Base-by-base conservation (phyloP, 2,888 invertebrate species). In the Philonicus albiceps region DNA sequence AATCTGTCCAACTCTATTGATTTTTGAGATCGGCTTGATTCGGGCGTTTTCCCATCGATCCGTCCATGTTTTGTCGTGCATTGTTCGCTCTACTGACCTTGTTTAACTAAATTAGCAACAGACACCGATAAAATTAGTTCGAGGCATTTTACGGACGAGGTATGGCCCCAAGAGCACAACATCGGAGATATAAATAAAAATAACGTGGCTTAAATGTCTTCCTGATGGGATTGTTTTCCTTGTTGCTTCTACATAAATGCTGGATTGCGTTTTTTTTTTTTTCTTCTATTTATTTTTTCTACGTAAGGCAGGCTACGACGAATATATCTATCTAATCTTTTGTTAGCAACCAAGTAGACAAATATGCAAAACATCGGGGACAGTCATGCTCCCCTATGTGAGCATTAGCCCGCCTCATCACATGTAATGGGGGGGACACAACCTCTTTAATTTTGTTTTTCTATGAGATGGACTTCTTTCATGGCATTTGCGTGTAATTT, bases 61-160 rank as follows among this genome's bases (percentile, higher is more conserved):
- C 74, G 34, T 37, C 30, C 74, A 74, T 37, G n/a, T 31, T 37
- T 34, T 84, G 73, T 73, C 64, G 40, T 84, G 84, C 84, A 72
- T 72, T 84, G 37, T 84, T 84, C 64, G 43, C 72, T 84, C 72
- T 31, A 72, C 16, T 84, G 84, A 84, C 84, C 84, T 84, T 84
- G 84, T 84, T 84, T 40, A 37, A 72, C 72, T 72, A 31, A 80
- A 80, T 80, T 80, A 80, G 80, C 80, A 30, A 49, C 22, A 49
- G 49, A 22, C 40, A 80, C 40, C 53, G 80, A 80, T 80, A 84
- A 84, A 83, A 13, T 83, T 64, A 64, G 34, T 49, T 83, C 27
- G 64, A 64, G 83, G 83, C 30, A 64, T 78, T 78, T 40, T 78
- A 27, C 78, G 78, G 40, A 78, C 78, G 40, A 22, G 64, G 64